phyloP scores from a whole-genome alignment of 2,888 invertebrate species.

The Eucera pruinosa region DNA sequence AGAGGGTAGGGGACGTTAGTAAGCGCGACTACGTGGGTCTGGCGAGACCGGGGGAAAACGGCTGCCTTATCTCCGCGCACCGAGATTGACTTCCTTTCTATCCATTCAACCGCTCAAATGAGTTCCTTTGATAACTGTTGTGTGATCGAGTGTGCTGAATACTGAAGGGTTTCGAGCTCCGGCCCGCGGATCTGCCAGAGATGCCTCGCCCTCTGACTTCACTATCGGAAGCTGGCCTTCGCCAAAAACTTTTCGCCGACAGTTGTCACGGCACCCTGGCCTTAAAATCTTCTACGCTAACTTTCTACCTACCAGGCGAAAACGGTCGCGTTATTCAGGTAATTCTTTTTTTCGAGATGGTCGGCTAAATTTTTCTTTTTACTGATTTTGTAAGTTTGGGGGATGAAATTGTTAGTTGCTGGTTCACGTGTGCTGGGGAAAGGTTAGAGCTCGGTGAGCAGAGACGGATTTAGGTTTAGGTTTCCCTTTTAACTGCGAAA shows the following conservation, averaged over 20 bases:
- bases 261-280: slow-evolving; percentile 55
- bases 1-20: slow-evolving; percentile 34
- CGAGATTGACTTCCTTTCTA: slow-evolving; percentile 84
- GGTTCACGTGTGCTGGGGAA: background rate
- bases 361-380: background rate
- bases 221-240: slow-evolving; percentile 47
- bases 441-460: too few species aligned
- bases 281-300: slow-evolving; percentile 36
- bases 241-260: slow-evolving; percentile 47
- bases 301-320: background rate
- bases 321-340: background rate
- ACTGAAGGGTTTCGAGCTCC: slow-evolving; percentile 82
- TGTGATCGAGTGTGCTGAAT: slow-evolving; percentile 84
- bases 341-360: background rate
- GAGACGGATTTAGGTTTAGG: too few species aligned
- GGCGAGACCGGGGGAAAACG: slow-evolving; percentile 71
- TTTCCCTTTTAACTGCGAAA: too few species aligned
- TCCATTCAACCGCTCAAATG: slow-evolving; percentile 83
- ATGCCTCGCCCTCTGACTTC: slow-evolving; percentile 66
- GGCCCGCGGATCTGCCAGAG: slow-evolving; percentile 68
- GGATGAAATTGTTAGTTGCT: background rate
- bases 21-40: slow-evolving; percentile 56
- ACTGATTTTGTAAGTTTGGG: background rate
- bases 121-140: slow-evolving; percentile 85
- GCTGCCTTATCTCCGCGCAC: slow-evolving; percentile 83